Conservation (phyloP, 53 echinoderm and acorn worm species). For the Apostichopus leukothele region DNA sequence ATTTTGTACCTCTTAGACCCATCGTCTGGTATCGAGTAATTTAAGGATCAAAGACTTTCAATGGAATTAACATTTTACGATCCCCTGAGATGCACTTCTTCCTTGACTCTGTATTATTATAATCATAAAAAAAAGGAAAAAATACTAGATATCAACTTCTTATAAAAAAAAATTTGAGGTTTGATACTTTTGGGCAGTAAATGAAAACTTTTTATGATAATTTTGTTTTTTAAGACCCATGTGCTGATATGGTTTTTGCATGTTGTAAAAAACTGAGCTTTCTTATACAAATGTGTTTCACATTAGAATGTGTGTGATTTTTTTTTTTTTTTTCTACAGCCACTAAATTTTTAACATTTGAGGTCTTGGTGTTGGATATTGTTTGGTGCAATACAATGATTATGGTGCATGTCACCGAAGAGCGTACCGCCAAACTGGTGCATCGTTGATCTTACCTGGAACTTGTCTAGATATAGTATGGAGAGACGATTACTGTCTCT, state of each 20-base stretch:
- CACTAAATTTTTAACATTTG: not conserved
- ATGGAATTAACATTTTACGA: not conserved
- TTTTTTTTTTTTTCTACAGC: constrained; percentile 1
- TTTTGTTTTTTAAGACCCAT: constrained; percentile 7
- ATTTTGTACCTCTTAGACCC: no score
- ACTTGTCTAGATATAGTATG: no score
- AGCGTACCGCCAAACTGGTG: no score
- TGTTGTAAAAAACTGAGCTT: constrained; percentile 26
- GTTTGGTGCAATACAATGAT: constrained; percentile 1
- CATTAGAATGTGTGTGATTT: constrained; percentile 36
- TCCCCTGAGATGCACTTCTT: constrained; percentile 29
- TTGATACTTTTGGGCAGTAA: not conserved
- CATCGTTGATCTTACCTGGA: no score
- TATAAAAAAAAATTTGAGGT: not conserved
- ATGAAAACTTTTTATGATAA: not conserved
- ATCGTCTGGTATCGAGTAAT: no score
- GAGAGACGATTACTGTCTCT: no score
- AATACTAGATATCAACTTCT: not conserved
- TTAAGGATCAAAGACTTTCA: no score
- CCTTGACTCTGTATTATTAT: not conserved
- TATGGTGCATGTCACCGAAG: no score
- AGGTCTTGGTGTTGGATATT: not conserved
- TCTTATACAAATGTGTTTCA: constrained; percentile 44
- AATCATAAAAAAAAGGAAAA: not conserved
- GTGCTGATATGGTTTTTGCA: constrained; percentile 48